A percentile compares a stretch with the other conserved stretches of the same genome.
phyloP scores from a whole-genome alignment of 2,888 invertebrate genomes.

The Athalia cordata region DNA sequence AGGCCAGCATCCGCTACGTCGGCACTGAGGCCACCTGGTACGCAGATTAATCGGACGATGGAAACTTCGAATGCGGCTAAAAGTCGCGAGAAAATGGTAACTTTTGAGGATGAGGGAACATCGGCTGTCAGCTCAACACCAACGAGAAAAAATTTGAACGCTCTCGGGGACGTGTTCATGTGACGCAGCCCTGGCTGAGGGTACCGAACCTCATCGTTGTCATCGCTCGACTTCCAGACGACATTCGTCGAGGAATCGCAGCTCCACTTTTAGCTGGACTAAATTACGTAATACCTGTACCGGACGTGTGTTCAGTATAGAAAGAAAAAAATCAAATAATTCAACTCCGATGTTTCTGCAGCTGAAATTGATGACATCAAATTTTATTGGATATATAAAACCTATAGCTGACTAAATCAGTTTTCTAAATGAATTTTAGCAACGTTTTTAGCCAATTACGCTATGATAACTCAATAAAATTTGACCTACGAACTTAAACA shows the following conservation, averaged over 20 bases:
- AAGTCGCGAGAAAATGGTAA: slow-evolving; percentile 85
- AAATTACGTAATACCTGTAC: too few relatives aligned
- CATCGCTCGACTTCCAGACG: slow-evolving; percentile 35
- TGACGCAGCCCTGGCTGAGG: slow-evolving; percentile 75
- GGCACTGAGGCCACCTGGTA: slow-evolving; percentile 65
- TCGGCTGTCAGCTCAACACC: slow-evolving; percentile 57
- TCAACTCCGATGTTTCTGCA: too few relatives aligned
- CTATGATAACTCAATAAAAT: too few relatives aligned
- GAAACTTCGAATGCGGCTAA: slow-evolving; percentile 66
- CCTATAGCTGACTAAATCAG: too few relatives aligned
- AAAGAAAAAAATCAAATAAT: too few relatives aligned
- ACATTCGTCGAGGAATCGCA: slow-evolving; percentile 39
- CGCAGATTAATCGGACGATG: slow-evolving; percentile 56
- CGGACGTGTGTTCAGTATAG: too few relatives aligned
- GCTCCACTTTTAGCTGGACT: slow-evolving; percentile 27
- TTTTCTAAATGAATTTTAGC: background rate
- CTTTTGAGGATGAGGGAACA: slow-evolving; percentile 83
- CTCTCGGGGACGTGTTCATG: slow-evolving; percentile 86
- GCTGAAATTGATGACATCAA: too few relatives aligned
- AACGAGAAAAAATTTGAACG: slow-evolving; percentile 71
- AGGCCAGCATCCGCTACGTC: slow-evolving; percentile 59
- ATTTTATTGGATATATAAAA: too few relatives aligned
- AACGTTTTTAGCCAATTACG: background rate
- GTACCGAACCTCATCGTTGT: slow-evolving; percentile 41
- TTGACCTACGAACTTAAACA: too few relatives aligned